Evolutionary conservation across 2,113 vertebrate genomes (phyloP).

Genomic region (Aptenodytes patagonicus): DNA sequence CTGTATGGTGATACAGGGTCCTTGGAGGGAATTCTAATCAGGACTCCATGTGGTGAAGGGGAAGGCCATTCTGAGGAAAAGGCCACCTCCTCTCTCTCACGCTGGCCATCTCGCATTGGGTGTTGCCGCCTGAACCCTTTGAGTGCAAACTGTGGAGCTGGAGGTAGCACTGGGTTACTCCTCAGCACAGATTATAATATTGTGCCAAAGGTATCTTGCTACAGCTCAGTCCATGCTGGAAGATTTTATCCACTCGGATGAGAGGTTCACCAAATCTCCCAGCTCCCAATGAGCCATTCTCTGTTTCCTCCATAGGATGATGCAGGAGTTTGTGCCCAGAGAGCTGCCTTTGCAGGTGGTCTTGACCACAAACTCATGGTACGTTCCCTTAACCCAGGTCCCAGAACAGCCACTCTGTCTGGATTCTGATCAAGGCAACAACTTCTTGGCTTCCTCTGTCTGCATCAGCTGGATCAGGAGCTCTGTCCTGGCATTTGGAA

Average conservation of each 20-base stretch:
- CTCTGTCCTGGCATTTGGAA: background rate
- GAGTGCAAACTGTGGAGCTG: background rate
- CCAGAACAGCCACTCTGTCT: background rate
- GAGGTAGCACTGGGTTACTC: background rate
- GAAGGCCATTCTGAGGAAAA: background rate
- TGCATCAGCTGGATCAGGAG: background rate
- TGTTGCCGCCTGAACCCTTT: background rate
- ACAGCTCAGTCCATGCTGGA: background rate
- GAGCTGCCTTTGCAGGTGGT: background rate
- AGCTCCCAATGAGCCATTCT: background rate
- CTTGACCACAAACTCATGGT: background rate
- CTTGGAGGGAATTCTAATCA: background rate
- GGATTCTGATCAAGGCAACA: background rate
- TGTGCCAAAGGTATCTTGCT: background rate
- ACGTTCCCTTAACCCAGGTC: background rate
- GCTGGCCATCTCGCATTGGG: rapidly evolving
- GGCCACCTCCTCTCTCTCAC: rapidly evolving
- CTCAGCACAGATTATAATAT: background rate
- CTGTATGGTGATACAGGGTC: too few relatives aligned
- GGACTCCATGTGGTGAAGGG: background rate
- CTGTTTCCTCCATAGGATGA: background rate
- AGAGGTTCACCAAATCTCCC: background rate
- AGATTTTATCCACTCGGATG: background rate
- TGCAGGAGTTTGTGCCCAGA: rapidly evolving
- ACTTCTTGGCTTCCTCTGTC: background rate